These are phyloP conservation scores for Sardinella longiceps DNA, from an alignment of 2,797 vertebrate species.

Conservation along the genomic window DNA sequence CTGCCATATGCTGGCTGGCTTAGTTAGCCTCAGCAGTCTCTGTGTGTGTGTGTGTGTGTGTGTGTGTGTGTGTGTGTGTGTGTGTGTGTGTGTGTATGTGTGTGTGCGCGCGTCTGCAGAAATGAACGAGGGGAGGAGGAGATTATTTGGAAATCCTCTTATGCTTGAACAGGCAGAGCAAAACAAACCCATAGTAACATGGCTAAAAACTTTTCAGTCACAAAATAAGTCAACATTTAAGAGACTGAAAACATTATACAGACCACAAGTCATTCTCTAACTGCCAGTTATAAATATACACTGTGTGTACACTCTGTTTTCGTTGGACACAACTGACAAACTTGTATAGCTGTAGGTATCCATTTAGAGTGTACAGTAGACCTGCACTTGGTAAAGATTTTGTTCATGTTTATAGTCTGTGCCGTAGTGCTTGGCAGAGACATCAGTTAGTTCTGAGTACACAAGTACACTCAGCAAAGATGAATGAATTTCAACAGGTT, in stretches of 20 bases:
- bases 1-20: not conserved
- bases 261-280: not conserved
- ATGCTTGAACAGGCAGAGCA: not conserved
- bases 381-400: not conserved
- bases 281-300: not conserved
- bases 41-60: not conserved
- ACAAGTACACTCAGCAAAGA: not conserved
- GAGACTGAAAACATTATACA: not conserved
- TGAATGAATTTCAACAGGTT: not conserved
- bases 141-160: conserved; percentile 18
- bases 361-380: not conserved
- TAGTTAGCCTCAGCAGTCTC: conserved; percentile 22
- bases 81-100: conserved; percentile 26
- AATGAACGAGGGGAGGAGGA: not conserved
- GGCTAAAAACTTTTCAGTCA: not conserved
- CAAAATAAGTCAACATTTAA: not conserved
- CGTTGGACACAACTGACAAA: not conserved
- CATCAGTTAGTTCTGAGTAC: not conserved
- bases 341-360: not conserved
- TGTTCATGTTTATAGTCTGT: not conserved
- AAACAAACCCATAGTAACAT: not conserved
- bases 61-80: conserved; percentile 19
- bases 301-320: not conserved
- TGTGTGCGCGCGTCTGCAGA: not conserved
- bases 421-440: not conserved